Evolutionary conservation across 2,888 invertebrate genomes (phyloP).

Genomic region (Conomelus anceps): DNA sequence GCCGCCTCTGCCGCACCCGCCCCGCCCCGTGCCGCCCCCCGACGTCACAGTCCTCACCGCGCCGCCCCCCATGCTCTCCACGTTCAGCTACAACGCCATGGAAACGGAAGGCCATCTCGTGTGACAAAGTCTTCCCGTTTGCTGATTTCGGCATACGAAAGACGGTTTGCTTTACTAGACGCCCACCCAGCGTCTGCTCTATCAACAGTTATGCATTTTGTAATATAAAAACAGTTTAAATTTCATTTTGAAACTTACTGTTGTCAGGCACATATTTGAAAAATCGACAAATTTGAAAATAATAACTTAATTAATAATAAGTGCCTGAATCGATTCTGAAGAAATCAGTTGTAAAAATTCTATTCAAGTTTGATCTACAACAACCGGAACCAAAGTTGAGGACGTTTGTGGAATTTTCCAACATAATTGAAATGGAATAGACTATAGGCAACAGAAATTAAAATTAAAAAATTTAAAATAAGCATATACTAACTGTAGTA

Average conservation of each 20-base stretch:
- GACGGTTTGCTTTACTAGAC: slow-evolving; percentile 1
- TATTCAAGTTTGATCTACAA: not conserved
- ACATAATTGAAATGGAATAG: too few relatives aligned
- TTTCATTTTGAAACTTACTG: not conserved
- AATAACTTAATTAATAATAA: not conserved
- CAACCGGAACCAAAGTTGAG: too few relatives aligned
- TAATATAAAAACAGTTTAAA: not conserved
- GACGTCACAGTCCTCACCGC: slow-evolving; percentile 35
- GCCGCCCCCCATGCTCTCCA: slow-evolving; percentile 32
- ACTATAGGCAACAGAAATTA: too few relatives aligned
- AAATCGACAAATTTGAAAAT: not conserved
- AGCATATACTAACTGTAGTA: too few relatives aligned
- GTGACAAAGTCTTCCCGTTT: slow-evolving; percentile 31
- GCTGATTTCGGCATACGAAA: slow-evolving; percentile 20
- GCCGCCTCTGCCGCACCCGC: slow-evolving; percentile 42
- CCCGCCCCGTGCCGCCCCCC: slow-evolving; percentile 43
- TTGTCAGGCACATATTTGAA: not conserved
- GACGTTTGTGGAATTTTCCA: too few relatives aligned
- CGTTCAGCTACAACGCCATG: slow-evolving; percentile 32
- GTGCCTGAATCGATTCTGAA: not conserved
- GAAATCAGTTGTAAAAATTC: not conserved
- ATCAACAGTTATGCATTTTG: not conserved
- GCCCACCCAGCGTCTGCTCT: too few relatives aligned
- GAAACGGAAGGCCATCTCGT: slow-evolving; percentile 38
- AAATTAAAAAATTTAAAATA: too few relatives aligned